Base-by-base conservation (phyloP, 2,113 vertebrate genomes). In the Muntiacus muntjak region DNA sequence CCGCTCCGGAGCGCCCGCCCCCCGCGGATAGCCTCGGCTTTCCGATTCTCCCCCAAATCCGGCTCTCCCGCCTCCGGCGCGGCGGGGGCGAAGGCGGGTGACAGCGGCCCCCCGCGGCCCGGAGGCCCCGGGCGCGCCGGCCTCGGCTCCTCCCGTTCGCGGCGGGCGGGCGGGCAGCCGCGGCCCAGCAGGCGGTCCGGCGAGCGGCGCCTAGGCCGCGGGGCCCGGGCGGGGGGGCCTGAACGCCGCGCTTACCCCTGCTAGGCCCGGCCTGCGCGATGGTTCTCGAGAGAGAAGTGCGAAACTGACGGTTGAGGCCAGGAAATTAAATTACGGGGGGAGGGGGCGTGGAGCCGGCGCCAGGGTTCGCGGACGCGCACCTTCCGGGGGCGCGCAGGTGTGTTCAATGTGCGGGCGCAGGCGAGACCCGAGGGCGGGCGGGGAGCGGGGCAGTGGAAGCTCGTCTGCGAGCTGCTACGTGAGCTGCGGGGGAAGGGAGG, bases 71-170 rank as follows among this genome's bases (percentile, higher is more conserved):
- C 93, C 94, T 84, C 0, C 79, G 10, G 45, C 93, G 85, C 89
- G 52, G 40, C 30, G 26, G 50, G 30, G 84, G 45, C 90, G 43
- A 15, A 6, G 45, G 81, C 97, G 19, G 93, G 76, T n/a, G 71
- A 82, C 97, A 97, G 98, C 98, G 97, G 98, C 98, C 87, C 97
- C 95, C 96, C n/a, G 97, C 96, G 98, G 96, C 91, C 94, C 86
- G 98, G 98, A 98, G 98, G 98, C 55, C 54, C 82, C 14, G 45
- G 50, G 82, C 54, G 2, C 83, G n/a, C 82, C 62, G 19, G 88
- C 52, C 30, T 25, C 21, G n/a, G 1, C 79, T 19, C 58, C 52
- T 28, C 6, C 40, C 0, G 33, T 54, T n/a, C 28, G 81, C 62
- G 6, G 50, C 30, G 19, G 82, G 82, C 30, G 16, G 86, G 82